phyloP scores from a whole-genome alignment of 92 coral and sea anemone genomes.

The Epizoanthus ramosus region DNA sequence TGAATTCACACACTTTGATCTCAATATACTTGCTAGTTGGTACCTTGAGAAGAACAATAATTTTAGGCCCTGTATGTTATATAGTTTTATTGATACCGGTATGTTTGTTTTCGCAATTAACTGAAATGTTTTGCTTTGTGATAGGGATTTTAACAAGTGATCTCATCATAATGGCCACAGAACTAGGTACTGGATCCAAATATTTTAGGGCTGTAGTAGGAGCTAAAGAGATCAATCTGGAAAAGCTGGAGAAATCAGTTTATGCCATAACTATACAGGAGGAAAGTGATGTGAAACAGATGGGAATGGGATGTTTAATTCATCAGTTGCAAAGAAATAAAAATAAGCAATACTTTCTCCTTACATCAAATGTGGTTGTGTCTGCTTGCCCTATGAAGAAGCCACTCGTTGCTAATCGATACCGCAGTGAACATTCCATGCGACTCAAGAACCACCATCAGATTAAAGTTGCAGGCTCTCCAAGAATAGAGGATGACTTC shows the following conservation, averaged over 20 bases:
- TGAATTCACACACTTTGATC: too few species aligned
- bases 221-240: neutral
- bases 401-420: neutral
- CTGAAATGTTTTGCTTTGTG: too few species aligned
- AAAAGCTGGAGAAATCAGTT: neutral
- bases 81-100: too few species aligned
- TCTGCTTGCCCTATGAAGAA: neutral
- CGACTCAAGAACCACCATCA: neutral
- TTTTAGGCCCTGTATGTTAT: too few species aligned
- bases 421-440: conserved; percentile 5
- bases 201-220: neutral
- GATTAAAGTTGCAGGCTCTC: neutral
- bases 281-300: neutral
- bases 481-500: neutral
- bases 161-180: too few species aligned
- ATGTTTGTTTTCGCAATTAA: too few species aligned
- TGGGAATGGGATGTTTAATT: conserved; percentile 11
- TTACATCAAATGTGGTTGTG: neutral
- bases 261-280: neutral
- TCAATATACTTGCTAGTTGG: too few species aligned
- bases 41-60: too few species aligned
- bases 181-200: neutral
- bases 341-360: neutral
- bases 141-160: too few species aligned
- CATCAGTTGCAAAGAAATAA: too few species aligned